A percentile compares a stretch with the other conserved stretches of the same genome.
Evolutionary conservation across 2,113 vertebrate species (phyloP).

Genomic region (Coturnix japonica): DNA sequence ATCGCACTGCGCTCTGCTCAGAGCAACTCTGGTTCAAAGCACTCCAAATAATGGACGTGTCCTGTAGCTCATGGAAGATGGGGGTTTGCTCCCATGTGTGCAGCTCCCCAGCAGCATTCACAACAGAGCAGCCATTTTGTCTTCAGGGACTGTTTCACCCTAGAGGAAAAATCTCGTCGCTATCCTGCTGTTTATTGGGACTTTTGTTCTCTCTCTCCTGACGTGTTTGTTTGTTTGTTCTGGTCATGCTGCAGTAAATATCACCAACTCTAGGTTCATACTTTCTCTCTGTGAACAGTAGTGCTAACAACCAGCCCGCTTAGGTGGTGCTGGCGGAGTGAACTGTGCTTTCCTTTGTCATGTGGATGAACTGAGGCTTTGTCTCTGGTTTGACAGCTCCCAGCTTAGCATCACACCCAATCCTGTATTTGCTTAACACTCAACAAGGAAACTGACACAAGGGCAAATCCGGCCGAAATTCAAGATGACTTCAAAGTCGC

Average conservation of each 20-base stretch:
- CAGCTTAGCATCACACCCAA: constrained; percentile 28
- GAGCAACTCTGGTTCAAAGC: background rate
- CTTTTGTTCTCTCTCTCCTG: background rate
- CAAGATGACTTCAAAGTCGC: constrained; percentile 46
- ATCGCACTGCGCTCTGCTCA: background rate
- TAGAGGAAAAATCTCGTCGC: background rate
- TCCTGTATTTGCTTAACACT: background rate
- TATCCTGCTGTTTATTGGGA: background rate
- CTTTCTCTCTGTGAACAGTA: background rate
- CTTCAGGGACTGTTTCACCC: background rate
- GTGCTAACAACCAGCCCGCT: accelerated
- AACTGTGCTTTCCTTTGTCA: background rate
- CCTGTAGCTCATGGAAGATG: background rate
- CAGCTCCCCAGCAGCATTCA: background rate
- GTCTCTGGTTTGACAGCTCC: background rate
- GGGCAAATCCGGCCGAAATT: constrained; percentile 44
- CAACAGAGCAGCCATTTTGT: constrained; percentile 4
- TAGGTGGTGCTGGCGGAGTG: background rate
- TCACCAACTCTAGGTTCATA: background rate
- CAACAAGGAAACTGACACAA: background rate
- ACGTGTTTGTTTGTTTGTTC: accelerated
- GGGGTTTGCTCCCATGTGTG: background rate
- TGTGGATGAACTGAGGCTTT: background rate
- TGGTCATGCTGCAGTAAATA: background rate
- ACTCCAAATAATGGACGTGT: background rate